A percentile compares a stretch with the other conserved stretches of the same genome.
Conservation (phyloP, 2,113 vertebrate species). For the Scatophagus argus region DNA sequence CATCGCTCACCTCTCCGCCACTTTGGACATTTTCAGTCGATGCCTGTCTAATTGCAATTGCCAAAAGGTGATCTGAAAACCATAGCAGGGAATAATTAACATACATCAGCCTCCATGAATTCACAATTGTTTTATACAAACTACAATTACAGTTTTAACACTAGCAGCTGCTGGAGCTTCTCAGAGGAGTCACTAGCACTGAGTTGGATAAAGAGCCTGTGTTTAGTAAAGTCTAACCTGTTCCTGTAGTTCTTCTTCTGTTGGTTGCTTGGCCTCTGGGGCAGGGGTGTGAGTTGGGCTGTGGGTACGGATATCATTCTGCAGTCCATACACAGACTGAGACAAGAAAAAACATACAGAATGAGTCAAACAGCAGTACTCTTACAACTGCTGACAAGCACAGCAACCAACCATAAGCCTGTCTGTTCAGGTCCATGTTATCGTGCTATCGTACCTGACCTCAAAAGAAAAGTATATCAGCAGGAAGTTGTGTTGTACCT, state of each 20-base stretch:
- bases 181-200: not conserved
- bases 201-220: not conserved
- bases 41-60: constrained; percentile 98
- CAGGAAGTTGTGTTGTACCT: constrained; percentile 82
- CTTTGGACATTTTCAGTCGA: constrained; percentile 99
- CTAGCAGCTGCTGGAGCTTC: too few relatives aligned
- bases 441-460: not conserved
- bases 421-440: constrained; percentile 12
- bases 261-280: constrained; percentile 94
- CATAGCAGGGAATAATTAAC: constrained; percentile 47
- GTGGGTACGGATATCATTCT: constrained; percentile 95
- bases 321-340: constrained; percentile 96
- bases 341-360: not conserved
- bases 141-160: not conserved
- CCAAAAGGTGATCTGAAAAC: constrained; percentile 97
- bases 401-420: not conserved
- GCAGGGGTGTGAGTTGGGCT: constrained; percentile 93
- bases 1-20: constrained; percentile 93
- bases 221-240: constrained; percentile 84
- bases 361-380: not conserved
- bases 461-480: not conserved
- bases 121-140: not conserved
- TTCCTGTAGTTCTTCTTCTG: constrained; percentile 93
- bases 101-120: not conserved
- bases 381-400: constrained; percentile 2